phyloP scores from a whole-genome alignment of 2,797 vertebrate species.

The Carcharodon carcharias region DNA sequence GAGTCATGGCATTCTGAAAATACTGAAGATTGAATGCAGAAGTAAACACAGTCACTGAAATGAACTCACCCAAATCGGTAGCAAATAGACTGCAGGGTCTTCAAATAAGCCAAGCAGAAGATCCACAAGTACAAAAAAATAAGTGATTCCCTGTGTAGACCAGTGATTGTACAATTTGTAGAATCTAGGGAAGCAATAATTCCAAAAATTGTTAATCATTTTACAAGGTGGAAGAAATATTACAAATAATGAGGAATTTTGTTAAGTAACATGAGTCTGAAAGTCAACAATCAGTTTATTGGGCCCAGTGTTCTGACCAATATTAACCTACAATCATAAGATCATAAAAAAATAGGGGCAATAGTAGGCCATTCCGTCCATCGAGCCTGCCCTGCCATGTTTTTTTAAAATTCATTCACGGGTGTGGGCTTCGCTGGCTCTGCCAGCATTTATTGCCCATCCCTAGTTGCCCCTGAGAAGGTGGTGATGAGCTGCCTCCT shows the following conservation, averaged over 20 bases:
- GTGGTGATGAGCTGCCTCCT: no score
- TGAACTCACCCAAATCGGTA: conserved; percentile 72
- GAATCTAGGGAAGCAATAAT: conserved; percentile 55
- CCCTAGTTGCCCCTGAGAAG: no score
- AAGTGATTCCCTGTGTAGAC: conserved; percentile 61
- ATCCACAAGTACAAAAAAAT: conserved; percentile 74
- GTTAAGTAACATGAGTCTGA: neutral
- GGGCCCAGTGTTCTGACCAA: neutral
- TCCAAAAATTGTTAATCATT: conserved; percentile 32
- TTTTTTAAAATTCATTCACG: no score
- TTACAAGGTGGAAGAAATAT: neutral
- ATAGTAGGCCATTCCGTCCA: no score
- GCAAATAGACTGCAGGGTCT: conserved; percentile 67
- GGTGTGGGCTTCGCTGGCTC: no score
- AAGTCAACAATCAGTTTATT: neutral
- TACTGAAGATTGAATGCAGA: neutral
- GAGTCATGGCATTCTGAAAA: neutral
- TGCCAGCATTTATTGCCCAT: no score
- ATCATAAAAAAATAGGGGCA: no score
- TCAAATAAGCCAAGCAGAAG: conserved; percentile 78
- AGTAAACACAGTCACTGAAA: neutral
- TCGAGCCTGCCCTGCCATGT: no score
- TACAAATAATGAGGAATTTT: neutral
- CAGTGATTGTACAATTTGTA: conserved; percentile 84
- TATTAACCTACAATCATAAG: no score